phyloP scores from a whole-genome alignment of 2,113 vertebrate genomes.

The Ornithorhynchus anatinus region DNA sequence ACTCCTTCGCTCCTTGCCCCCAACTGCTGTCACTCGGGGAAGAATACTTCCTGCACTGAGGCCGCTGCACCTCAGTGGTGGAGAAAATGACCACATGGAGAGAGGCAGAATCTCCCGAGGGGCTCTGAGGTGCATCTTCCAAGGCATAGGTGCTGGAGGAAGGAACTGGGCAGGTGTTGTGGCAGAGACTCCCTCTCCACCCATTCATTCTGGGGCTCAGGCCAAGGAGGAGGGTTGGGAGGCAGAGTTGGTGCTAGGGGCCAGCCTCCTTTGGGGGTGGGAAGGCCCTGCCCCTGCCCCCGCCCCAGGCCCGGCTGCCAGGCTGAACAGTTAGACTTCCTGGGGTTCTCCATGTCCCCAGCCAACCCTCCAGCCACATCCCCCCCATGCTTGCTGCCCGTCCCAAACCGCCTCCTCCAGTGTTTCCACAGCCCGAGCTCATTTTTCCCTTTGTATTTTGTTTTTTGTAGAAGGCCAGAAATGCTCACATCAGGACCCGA shows the following conservation, averaged over 20 bases:
- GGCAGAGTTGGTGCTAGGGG: neutral
- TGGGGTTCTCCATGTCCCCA: slow-evolving; percentile 14
- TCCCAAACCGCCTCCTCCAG: slow-evolving; percentile 12
- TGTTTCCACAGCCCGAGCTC: slow-evolving; percentile 20
- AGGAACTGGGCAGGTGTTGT: neutral
- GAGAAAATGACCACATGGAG: too few relatives aligned
- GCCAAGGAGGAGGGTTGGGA: slow-evolving; percentile 26
- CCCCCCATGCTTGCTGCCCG: slow-evolving; percentile 33
- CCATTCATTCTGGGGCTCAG: slow-evolving; percentile 20
- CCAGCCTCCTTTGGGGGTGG: too few relatives aligned
- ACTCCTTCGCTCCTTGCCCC: slow-evolving; percentile 15
- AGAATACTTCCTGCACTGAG: too few relatives aligned
- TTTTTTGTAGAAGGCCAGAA: slow-evolving; percentile 81
- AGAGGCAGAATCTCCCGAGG: too few relatives aligned
- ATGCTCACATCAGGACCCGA: slow-evolving; percentile 94
- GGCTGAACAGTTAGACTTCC: slow-evolving; percentile 19
- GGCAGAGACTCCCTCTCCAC: neutral
- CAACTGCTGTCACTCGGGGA: too few relatives aligned
- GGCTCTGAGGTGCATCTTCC: too few relatives aligned
- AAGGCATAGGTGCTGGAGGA: neutral
- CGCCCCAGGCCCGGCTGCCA: slow-evolving; percentile 15
- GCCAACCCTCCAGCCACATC: neutral
- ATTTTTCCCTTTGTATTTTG: slow-evolving; percentile 44
- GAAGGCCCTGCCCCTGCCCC: slow-evolving; percentile 4
- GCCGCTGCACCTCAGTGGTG: neutral